Conservation (phyloP, 2,797 vertebrate genomes). For the Spinus pinus region DNA sequence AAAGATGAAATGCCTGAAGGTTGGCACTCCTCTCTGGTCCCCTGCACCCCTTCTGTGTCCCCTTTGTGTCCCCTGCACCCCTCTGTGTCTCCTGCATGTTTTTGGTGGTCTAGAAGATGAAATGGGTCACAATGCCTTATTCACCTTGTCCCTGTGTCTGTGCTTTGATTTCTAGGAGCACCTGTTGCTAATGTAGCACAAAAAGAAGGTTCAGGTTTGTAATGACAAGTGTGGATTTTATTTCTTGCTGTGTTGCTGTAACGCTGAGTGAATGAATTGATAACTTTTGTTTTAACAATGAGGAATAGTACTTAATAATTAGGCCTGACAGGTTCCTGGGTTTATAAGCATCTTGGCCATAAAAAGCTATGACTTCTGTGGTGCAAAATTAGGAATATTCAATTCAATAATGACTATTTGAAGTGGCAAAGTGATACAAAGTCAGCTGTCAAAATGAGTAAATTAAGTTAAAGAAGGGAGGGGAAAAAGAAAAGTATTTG, state of each 20-base stretch:
- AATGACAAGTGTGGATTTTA: neutral
- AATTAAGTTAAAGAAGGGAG: neutral
- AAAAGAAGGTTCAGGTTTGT: conserved; percentile 59
- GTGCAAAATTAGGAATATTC: neutral
- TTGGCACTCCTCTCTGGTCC: no score
- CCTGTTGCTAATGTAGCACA: neutral
- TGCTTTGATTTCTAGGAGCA: conserved; percentile 34
- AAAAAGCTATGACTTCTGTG: neutral
- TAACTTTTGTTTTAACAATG: neutral
- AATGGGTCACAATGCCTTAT: neutral
- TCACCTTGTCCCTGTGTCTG: neutral
- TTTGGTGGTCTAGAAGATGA: neutral
- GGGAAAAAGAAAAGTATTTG: neutral
- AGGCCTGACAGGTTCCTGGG: neutral
- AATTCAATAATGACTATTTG: neutral
- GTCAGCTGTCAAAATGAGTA: neutral
- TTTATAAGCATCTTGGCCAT: neutral
- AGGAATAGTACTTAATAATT: neutral
- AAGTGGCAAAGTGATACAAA: neutral
- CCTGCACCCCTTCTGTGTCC: no score
- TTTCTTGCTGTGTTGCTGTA: neutral
- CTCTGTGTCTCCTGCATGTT: neutral
- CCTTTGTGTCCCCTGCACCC: no score
- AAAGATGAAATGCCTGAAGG: neutral
- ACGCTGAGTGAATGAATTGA: neutral